Conservation (phyloP, 2,888 invertebrate species). For the Himalopsyche japonica region DNA sequence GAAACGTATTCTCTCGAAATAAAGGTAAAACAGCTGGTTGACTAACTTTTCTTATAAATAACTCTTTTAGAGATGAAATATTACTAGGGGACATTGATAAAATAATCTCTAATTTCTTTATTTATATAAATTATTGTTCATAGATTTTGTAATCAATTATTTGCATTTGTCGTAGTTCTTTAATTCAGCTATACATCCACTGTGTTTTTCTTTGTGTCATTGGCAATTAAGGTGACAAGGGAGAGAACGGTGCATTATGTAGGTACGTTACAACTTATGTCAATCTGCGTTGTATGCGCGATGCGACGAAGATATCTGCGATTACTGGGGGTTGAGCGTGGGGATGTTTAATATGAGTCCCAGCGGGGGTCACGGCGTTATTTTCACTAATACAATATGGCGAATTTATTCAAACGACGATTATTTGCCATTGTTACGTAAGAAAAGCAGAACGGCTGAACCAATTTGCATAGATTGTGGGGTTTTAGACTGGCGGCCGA, state of each 20-base stretch:
- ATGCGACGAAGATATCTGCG: constrained; percentile 26
- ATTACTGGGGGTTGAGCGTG: constrained; percentile 15
- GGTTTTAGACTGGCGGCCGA: background rate
- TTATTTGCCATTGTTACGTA: background rate
- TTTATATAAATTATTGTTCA: too few relatives aligned
- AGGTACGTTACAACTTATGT: constrained; percentile 32
- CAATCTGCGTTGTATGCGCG: constrained; percentile 6
- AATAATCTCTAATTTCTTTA: too few relatives aligned
- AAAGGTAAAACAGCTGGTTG: too few relatives aligned
- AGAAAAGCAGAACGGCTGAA: background rate
- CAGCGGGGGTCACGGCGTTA: constrained; percentile 28
- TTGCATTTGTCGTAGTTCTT: background rate
- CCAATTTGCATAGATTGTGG: background rate
- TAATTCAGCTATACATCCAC: background rate
- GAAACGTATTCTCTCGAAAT: too few relatives aligned
- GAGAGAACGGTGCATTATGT: background rate
- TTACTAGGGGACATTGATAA: too few relatives aligned
- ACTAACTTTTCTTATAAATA: too few relatives aligned
- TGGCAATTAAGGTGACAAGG: constrained; percentile 34
- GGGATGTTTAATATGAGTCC: constrained; percentile 15
- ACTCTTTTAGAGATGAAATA: too few relatives aligned
- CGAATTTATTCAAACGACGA: constrained; percentile 20
- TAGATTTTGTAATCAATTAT: too few relatives aligned
- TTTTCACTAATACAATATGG: constrained; percentile 32
- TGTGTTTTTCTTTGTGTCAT: background rate